A percentile compares a stretch with the other conserved stretches of the same genome.
Evolutionary conservation across 2,797 vertebrate genomes (phyloP).

Genomic region (Tachyglossus aculeatus): DNA sequence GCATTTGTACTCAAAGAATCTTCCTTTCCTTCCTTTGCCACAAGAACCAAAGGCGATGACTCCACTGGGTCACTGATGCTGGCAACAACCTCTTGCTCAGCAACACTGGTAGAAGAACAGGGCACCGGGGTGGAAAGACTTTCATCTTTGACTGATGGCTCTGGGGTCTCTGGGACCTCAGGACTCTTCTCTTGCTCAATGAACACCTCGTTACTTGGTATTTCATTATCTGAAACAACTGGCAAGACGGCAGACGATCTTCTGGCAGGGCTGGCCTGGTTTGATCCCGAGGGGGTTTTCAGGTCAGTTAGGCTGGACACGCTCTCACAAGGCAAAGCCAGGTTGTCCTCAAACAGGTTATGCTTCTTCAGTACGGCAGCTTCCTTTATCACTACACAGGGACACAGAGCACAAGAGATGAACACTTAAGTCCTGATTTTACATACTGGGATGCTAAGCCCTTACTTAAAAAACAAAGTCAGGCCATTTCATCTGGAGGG

Average conservation of each 20-base stretch:
- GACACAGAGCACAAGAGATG: neutral
- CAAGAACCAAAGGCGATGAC: neutral
- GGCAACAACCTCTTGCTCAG: neutral
- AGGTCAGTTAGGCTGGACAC: constrained; percentile 83
- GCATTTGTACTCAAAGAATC: neutral
- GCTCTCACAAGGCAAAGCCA: constrained; percentile 79
- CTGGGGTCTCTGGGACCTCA: constrained; percentile 15
- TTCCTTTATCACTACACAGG: constrained; percentile 86
- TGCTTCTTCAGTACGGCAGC: constrained; percentile 85
- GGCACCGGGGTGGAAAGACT: neutral
- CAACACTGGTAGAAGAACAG: neutral
- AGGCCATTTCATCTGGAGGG: no score
- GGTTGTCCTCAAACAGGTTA: constrained; percentile 86
- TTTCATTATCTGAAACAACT: constrained; percentile 5
- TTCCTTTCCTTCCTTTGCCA: constrained; percentile 45
- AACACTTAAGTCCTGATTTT: neutral
- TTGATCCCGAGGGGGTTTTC: constrained; percentile 71
- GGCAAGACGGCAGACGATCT: neutral
- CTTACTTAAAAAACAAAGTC: no score
- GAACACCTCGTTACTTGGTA: constrained; percentile 46
- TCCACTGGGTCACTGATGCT: neutral
- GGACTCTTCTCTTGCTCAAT: constrained; percentile 39
- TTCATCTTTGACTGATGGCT: neutral
- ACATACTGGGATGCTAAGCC: no score
- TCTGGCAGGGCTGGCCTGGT: constrained; percentile 76